Evolutionary conservation across 2,113 vertebrate species (phyloP), one percentile per base, ranked within the genome.

Genomic region (Pterocles orientalis): DNA sequence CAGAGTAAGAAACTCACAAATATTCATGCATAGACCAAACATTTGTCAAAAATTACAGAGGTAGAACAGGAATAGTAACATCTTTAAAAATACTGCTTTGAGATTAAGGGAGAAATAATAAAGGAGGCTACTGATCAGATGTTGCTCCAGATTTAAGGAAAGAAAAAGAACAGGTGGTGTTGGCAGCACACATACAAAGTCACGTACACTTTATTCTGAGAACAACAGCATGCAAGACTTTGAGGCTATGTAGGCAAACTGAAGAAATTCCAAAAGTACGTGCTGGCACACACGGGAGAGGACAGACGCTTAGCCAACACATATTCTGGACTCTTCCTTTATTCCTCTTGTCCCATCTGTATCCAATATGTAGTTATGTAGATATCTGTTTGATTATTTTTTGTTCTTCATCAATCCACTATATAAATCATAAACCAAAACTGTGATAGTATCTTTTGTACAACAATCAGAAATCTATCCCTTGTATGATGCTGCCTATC

Each of bases 41-140:
- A 7, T 85, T 75, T 66, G 41, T 65, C 89, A 50, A 89, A 92
- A 94, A 85, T 90, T 92, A 65, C 54, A 77, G 89, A 62, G 54
- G 43, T 60, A 89, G 65, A 92, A 93, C 10, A 85, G 36, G 21
- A 62, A 62, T 78, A 58, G 41, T 54, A 87, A 31, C 86, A 54
- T 77, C 53, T 88, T 88, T 61, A 58, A 56, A 91, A 72, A 9
- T 78, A 71, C 24, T 58, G 20, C 17, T 5, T 20, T 86, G 70
- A 92, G 50, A 58, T 92, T 89, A 89, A 93, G 28, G 31, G 20
- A 64, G 70, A 90, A 84, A 62, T 50, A 91, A 83, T 82, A 73
- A 94, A 80, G 36, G 28, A 89, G 31, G 43, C 15, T 87, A 61
- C 65, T 36, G 60, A 89, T 93, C 41, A 71, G 23, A 47, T 89